phyloP scores from a whole-genome alignment of 2,113 vertebrate species.

The Galeopterus variegatus region DNA sequence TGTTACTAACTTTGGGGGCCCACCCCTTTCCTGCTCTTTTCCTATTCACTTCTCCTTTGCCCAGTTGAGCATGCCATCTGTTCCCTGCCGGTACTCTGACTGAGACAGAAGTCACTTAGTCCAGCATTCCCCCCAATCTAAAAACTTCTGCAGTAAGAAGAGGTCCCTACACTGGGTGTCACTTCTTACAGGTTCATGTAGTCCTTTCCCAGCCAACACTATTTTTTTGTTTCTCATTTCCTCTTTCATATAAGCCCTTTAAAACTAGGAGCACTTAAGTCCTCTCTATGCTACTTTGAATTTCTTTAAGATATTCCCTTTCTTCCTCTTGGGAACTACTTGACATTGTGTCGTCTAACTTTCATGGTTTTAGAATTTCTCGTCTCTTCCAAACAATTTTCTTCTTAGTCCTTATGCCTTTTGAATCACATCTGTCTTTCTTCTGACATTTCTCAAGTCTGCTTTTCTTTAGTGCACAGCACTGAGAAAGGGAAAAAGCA shows the following conservation, averaged over 20 bases:
- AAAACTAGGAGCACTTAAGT: conserved; percentile 14
- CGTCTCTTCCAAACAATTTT: neutral
- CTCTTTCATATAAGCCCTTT: neutral
- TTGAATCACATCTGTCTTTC: neutral
- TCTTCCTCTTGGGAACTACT: neutral
- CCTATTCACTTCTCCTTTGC: conserved; percentile 36
- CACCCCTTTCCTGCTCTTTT: neutral
- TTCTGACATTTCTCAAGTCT: conserved; percentile 10
- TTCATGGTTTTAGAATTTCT: conserved; percentile 8
- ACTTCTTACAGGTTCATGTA: neutral
- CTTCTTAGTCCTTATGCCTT: neutral
- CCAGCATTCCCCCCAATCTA: neutral
- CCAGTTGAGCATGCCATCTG: conserved; percentile 32
- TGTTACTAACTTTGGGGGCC: neutral
- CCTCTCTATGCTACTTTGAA: neutral
- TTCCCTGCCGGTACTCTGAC: conserved; percentile 46
- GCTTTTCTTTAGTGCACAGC: neutral
- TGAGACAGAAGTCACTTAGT: neutral
- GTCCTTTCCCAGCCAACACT: neutral
- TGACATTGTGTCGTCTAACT: neutral
- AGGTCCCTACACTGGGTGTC: neutral
- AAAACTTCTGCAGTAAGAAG: conserved; percentile 1
- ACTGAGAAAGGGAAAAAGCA: conserved; percentile 6
- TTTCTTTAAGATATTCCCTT: conserved; percentile 25
- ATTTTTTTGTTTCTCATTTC: conserved; percentile 10